Evolutionary conservation across 2,113 vertebrate genomes (phyloP), one percentile per base, ranked within the genome.

Genomic region (Madoqua kirkii): DNA sequence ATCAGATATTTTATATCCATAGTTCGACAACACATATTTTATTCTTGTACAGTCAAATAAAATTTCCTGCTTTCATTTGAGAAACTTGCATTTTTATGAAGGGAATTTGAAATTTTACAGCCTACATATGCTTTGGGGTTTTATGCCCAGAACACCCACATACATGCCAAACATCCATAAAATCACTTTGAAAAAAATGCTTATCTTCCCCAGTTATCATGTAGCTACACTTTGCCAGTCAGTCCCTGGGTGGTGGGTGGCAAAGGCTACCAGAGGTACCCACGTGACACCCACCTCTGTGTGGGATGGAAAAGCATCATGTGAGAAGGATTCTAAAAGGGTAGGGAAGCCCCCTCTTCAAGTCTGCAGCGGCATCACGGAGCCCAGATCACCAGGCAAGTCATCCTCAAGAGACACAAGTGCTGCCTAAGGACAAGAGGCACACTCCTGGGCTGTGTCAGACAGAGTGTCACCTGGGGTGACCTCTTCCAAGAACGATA

Each of bases 31-130:
- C 43, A n/a, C 40, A 50, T 52, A 71, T 50, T 74, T 86, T 89
- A 83, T 82, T 89, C 31, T 31, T 87, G 2, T 55, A 33, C 0
- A 67, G 16, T 67, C 43, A 93, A 93, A 78, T 43, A 85, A 91
- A 93, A 43, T 33, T 60, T 31, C 17, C 23, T 12, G 27, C 76
- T 90, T 82, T 23, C 45, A 87, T 31, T 74, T 95, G 13, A 27
- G 19, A 93, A 92, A 79, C 15, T 86, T 62, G 8, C 17, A 50
- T 88, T 93, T 97, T 76, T 60, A 60, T 60, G 12, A n/a, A 62
- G 60, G 2, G 74, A 95, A 96, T 91, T 52, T 89, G 52, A 83
- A 96, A 91, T 57, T 89, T 82, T 60, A 89, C 11, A 91, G 67
- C 13, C 43, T 87, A 21, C 33, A 91, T 76, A 83, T 78, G 33